Percentiles rank a stretch among this genome's conserved stretches.
phyloP scores from a whole-genome alignment of 1,140 invertebrate species.

The Drosophila persimilis region DNA sequence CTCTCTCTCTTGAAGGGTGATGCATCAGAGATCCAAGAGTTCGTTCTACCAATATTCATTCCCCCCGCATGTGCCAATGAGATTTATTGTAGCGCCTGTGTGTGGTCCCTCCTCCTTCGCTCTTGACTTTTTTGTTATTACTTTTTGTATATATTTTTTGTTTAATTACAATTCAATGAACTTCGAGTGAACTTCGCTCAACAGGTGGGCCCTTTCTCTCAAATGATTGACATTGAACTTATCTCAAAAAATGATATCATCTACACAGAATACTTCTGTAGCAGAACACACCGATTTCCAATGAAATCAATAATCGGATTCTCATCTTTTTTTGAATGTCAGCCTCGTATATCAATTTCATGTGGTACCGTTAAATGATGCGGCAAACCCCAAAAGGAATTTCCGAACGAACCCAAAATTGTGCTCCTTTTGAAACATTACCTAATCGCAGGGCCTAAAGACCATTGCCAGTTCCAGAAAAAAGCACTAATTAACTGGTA shows the following conservation, averaged over 20 bases:
- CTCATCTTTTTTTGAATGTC: constrained; percentile 19
- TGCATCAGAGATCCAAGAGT: constrained; percentile 33
- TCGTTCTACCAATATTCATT: constrained; percentile 2
- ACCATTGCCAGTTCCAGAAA: constrained; percentile 18
- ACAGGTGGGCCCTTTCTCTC: constrained; percentile 65
- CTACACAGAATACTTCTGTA: constrained; percentile 5
- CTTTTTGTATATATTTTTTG: constrained; percentile 5
- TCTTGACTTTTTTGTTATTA: constrained; percentile 23
- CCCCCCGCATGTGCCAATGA: constrained; percentile 59
- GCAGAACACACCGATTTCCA: constrained; percentile 2
- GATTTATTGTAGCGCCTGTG: constrained; percentile 65
- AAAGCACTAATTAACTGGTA: constrained; percentile 62
- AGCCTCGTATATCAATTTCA: constrained; percentile 59
- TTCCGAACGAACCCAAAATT: not conserved
- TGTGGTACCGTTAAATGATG: constrained; percentile 55
- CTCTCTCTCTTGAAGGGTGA: constrained; percentile 43
- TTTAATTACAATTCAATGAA: constrained; percentile 78
- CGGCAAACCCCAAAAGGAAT: constrained; percentile 45
- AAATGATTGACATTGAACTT: constrained; percentile 74
- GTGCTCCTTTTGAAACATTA: constrained; percentile 30
- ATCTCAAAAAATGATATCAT: constrained; percentile 39
- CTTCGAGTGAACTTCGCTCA: constrained; percentile 65
- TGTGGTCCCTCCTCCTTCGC: constrained; percentile 55
- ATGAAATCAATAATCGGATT: constrained; percentile 31
- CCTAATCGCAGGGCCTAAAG: constrained; percentile 47